Conservation (phyloP, 2,888 invertebrate genomes). For the Calliopum simillimum region DNA sequence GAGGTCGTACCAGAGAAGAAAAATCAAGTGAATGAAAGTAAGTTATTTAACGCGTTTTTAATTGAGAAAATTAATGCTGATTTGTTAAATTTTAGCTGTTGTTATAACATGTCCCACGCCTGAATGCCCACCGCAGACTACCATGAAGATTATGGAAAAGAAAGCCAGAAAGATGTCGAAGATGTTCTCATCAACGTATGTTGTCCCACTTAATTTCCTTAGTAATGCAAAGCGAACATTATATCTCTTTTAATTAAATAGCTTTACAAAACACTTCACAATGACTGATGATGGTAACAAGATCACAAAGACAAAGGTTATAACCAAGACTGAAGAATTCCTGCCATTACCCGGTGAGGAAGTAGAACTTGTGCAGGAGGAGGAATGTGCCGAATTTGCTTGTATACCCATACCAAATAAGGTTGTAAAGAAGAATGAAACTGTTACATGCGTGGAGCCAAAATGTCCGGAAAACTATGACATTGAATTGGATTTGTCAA, state of each 20-base stretch:
- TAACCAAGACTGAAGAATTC: conserved; percentile 55
- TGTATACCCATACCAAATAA: conserved; percentile 60
- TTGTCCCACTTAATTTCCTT: background rate
- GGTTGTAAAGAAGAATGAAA: conserved; percentile 53
- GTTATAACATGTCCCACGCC: conserved; percentile 67
- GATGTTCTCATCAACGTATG: conserved; percentile 66
- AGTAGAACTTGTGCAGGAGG: conserved; percentile 51
- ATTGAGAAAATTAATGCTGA: background rate
- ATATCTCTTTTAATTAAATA: conserved; percentile 1
- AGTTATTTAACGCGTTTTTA: conserved; percentile 34
- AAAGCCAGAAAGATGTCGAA: conserved; percentile 66
- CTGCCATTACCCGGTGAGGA: conserved; percentile 55
- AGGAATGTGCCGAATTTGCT: conserved; percentile 63
- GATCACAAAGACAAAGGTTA: conserved; percentile 57
- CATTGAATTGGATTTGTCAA: conserved; percentile 68
- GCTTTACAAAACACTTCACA: conserved; percentile 58
- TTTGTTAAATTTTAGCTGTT: conserved; percentile 44
- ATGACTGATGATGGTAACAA: conserved; percentile 57
- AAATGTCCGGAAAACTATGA: conserved; percentile 74
- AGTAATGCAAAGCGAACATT: background rate
- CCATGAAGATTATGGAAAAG: conserved; percentile 65
- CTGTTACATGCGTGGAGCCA: conserved; percentile 56
- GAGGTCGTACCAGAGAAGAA: conserved; percentile 52
- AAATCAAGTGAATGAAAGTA: conserved; percentile 55
- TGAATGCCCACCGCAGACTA: conserved; percentile 69